Evolutionary conservation across 2,888 invertebrate species (phyloP).

Genomic region (Dioctria rufipes): DNA sequence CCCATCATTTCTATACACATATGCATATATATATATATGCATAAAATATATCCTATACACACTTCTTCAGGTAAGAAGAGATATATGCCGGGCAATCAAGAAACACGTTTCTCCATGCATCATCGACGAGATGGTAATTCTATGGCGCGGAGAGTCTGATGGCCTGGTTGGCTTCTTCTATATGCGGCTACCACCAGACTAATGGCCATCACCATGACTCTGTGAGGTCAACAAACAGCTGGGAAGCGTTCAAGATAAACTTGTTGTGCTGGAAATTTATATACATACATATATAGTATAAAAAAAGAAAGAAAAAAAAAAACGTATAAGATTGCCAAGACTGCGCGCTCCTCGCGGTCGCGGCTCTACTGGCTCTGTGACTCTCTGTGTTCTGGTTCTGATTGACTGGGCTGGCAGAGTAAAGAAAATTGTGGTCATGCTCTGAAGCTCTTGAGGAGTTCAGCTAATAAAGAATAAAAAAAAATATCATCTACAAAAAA

Average conservation of each 20-base stretch:
- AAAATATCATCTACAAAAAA: constrained; percentile 3
- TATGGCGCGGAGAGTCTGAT: constrained; percentile 46
- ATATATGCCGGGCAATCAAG: constrained; percentile 41
- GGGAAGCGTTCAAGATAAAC: constrained; percentile 60
- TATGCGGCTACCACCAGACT: constrained; percentile 66
- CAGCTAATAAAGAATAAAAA: background rate
- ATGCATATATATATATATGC: background rate
- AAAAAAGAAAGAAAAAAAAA: background rate
- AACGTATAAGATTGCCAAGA: constrained; percentile 33
- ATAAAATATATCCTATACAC: background rate
- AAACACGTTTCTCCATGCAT: constrained; percentile 54
- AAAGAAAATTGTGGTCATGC: constrained; percentile 44
- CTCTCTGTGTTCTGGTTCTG: constrained; percentile 46
- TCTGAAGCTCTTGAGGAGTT: background rate
- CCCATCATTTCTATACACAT: background rate
- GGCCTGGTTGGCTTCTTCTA: constrained; percentile 31
- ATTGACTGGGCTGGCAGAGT: constrained; percentile 34
- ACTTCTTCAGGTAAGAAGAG: constrained; percentile 21
- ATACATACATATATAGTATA: constrained; percentile 1
- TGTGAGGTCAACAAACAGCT: constrained; percentile 72
- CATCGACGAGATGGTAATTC: constrained; percentile 51
- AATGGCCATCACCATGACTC: constrained; percentile 69
- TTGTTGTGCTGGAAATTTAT: constrained; percentile 46
- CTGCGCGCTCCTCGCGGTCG: background rate
- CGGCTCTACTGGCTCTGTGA: constrained; percentile 20